Conservation (phyloP, 2,888 invertebrate species). For the Mesorhabditis spiculigera region DNA sequence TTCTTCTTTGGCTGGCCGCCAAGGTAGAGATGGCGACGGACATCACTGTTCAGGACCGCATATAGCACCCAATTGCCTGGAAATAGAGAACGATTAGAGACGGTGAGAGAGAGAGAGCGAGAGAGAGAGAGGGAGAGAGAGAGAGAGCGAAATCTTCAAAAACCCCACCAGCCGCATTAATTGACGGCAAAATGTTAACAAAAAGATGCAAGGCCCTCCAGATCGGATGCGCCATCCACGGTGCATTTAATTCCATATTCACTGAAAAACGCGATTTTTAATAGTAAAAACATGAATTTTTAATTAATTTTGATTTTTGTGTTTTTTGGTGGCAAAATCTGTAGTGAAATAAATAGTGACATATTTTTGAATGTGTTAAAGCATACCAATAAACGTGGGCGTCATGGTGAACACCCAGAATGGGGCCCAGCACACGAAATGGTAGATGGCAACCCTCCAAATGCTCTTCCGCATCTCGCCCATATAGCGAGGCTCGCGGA, state of each 20-base stretch:
- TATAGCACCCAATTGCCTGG: slow-evolving; percentile 50
- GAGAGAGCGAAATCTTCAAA: too few relatives aligned
- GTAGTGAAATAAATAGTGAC: background rate
- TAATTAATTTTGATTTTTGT: background rate
- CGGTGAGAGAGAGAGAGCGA: too few relatives aligned
- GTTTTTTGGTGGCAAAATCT: background rate
- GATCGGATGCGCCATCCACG: background rate
- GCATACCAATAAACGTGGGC: slow-evolving; percentile 22
- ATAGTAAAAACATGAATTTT: background rate
- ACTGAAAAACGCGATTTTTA: background rate
- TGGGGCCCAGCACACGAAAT: slow-evolving; percentile 51
- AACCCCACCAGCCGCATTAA: slow-evolving; percentile 44
- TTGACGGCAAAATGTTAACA: slow-evolving; percentile 46
- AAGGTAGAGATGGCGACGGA: slow-evolving; percentile 43
- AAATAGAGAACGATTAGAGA: slow-evolving; percentile 11
- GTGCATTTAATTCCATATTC: slow-evolving; percentile 1
- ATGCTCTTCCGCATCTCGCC: slow-evolving; percentile 43
- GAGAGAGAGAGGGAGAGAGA: too few relatives aligned
- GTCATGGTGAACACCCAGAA: slow-evolving; percentile 42
- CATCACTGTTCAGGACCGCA: slow-evolving; percentile 46
- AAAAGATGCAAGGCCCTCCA: slow-evolving; percentile 20
- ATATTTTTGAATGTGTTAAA: background rate
- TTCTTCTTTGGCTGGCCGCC: slow-evolving; percentile 25
- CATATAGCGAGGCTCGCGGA: slow-evolving; percentile 46
- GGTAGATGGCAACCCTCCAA: slow-evolving; percentile 48